These are phyloP conservation scores for Vandiemenella viatica DNA, from an alignment of 2,888 invertebrate species.

Conservation along the genomic window DNA sequence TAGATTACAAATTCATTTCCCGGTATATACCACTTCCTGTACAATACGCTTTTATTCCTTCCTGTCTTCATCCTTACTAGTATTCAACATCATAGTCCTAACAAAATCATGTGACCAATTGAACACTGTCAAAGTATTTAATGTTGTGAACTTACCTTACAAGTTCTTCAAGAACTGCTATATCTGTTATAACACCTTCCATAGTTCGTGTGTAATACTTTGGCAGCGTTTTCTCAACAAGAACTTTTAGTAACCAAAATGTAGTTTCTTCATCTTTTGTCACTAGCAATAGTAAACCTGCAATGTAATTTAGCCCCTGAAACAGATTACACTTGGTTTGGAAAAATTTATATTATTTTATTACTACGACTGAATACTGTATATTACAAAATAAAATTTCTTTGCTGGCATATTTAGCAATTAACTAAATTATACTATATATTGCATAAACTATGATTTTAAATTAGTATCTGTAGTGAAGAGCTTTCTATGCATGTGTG, in stretches of 20 bases:
- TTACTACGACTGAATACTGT: neutral
- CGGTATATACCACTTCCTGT: no score
- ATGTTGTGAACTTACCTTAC: conserved; percentile 49
- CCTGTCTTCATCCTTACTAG: no score
- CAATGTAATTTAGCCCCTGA: conserved; percentile 84
- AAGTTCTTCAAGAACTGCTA: conserved; percentile 76
- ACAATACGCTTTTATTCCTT: no score
- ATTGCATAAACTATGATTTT: no score
- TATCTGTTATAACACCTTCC: conserved; percentile 77
- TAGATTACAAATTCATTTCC: no score
- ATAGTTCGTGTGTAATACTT: conserved; percentile 79
- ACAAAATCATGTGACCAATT: no score
- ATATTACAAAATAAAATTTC: neutral
- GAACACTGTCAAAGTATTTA: no score
- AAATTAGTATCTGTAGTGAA: no score
- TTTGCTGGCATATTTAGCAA: neutral
- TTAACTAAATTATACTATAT: no score
- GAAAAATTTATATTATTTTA: neutral
- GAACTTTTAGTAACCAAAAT: conserved; percentile 83
- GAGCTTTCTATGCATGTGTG: no score
- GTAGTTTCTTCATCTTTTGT: conserved; percentile 81
- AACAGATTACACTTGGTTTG: no score
- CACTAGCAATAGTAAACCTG: conserved; percentile 66
- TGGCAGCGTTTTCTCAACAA: conserved; percentile 74
- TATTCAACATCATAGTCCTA: no score